Base-by-base conservation (phyloP, 2,797 vertebrate species). In the Melopsittacus undulatus region DNA sequence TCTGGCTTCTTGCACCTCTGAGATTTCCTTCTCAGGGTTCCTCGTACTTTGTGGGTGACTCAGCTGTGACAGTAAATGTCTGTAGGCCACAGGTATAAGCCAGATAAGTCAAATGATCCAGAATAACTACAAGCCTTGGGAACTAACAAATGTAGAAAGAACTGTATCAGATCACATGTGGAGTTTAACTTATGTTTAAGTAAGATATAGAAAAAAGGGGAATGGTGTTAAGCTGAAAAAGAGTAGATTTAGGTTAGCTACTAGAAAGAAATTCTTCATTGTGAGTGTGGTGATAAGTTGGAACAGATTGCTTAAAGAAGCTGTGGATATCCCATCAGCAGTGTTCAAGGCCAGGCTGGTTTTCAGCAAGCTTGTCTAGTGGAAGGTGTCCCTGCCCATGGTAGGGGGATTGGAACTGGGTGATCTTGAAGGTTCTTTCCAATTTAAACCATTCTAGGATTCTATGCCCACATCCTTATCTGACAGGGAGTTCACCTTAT, bases 11-110 rank as follows among this genome's bases (percentile, higher is more conserved):
- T 7, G 2, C 9, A 5, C 20, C 6, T 7, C 18, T 82, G 17
- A 3, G 4, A 72, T 57, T 77, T 67, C 6, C 23, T 77, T 81
- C 5, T 7, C 2, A 1, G 38, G 13, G 9, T 87, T 3, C 13
- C 6, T 75, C 0, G 0, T 5, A 20, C 11, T 5, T 59, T 63
- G 32, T 30, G 10, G 13, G 27, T 51, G 4, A 5, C 26, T 54
- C 38, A 42, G 7, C 4, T 69, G 11, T 29, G 3, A 34, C 19
- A 63, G 10, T 38, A 67, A 66, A 49, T 38, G 11, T 2, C 54
- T 46, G 20, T 32, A 59, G 22, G 26, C 9, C 42, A 62, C 21
- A 20, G 5, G 3, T 27, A 26, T 34, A 64, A n/a, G 57, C 7
- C 11, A 29, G 42, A 38, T 21, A 22, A 77, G 21, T 32, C 11